Conservation (phyloP, 2,797 vertebrate genomes). For the Mormyrus hasselquistii region DNA sequence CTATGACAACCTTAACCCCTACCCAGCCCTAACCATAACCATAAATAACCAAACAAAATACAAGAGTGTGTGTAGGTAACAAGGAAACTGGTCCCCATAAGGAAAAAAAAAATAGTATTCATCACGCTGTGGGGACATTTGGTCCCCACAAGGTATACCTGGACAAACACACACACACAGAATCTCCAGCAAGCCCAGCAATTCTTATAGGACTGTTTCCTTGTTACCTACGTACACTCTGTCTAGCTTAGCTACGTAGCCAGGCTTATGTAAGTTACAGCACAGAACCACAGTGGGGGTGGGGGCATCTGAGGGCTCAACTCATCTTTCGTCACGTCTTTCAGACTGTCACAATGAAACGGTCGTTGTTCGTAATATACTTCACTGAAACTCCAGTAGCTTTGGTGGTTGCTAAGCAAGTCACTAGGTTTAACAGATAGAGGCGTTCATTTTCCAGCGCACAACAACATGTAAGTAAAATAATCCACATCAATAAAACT, state of each 20-base stretch:
- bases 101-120: background rate
- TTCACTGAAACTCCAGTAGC: background rate
- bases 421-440: background rate
- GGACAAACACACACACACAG: background rate
- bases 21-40: background rate
- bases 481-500: background rate
- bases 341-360: constrained; percentile 21
- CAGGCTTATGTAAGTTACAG: constrained; percentile 11
- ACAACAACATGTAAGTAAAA: constrained; percentile 5
- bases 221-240: background rate
- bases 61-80: background rate
- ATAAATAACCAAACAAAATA: background rate
- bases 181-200: constrained; percentile 31
- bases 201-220: background rate
- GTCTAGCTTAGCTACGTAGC: background rate
- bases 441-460: background rate
- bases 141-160: background rate
- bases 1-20: background rate
- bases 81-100: background rate
- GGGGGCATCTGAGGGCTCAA: background rate
- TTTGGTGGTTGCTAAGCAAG: background rate
- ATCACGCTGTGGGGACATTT: background rate
- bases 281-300: constrained; percentile 22
- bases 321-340: constrained; percentile 42
- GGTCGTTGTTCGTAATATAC: background rate